Percentiles rank a stretch among this genome's conserved stretches.
Evolutionary conservation across 2,797 vertebrate genomes (phyloP).

Genomic region (Hyperoplus immaculatus): DNA sequence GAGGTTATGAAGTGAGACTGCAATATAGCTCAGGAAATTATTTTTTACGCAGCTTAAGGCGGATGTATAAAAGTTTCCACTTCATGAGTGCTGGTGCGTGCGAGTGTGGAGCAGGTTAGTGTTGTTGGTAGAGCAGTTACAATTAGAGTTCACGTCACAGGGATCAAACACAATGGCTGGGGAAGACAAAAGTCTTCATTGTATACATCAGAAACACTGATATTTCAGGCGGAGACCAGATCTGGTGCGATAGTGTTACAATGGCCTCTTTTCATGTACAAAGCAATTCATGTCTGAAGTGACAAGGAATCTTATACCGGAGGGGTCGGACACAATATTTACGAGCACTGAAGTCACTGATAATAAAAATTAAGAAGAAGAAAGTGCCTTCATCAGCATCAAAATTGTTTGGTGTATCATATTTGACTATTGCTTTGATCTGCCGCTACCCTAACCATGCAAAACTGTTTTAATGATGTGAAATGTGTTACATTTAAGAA

Average conservation of each 20-base stretch:
- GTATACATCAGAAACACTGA: constrained; percentile 6
- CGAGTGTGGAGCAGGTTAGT: neutral
- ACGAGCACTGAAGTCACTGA: neutral
- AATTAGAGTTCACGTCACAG: constrained; percentile 11
- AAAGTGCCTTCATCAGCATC: neutral
- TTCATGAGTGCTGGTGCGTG: neutral
- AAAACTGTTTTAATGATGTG: neutral
- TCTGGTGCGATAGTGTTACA: neutral
- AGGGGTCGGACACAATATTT: constrained; percentile 10
- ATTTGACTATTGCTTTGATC: neutral
- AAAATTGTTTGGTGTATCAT: neutral
- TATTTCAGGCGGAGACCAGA: neutral
- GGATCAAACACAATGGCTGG: neutral
- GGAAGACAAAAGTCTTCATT: neutral
- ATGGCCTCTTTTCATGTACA: constrained; percentile 8
- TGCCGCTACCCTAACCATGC: neutral
- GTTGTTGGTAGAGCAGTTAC: neutral
- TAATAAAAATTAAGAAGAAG: constrained; percentile 1
- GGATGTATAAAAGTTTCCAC: neutral
- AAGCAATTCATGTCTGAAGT: constrained; percentile 11
- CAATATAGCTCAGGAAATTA: constrained; percentile 6
- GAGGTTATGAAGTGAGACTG: constrained; percentile 10
- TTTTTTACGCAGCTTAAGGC: neutral
- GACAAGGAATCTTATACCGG: neutral
- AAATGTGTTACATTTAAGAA: neutral